Conservation (phyloP, 2,797 vertebrate species). For the Enteromius mattozi region DNA sequence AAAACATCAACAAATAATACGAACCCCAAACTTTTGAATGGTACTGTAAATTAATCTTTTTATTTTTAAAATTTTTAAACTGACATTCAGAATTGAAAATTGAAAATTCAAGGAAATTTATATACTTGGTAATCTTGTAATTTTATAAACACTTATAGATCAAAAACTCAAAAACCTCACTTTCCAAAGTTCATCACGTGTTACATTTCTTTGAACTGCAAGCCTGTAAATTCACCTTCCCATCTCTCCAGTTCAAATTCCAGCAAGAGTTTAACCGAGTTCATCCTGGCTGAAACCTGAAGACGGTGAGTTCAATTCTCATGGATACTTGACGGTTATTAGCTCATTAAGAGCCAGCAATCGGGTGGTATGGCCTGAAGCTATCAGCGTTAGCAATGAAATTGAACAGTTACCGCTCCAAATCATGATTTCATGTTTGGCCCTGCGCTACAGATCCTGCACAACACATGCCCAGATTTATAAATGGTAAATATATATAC, state of each 20-base stretch:
- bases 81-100: not conserved
- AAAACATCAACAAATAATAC: not conserved
- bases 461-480: not conserved
- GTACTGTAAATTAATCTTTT: not conserved
- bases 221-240: not conserved
- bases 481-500: not conserved
- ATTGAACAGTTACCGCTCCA: not conserved
- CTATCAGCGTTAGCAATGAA: constrained; percentile 21
- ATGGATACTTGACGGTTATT: constrained; percentile 17
- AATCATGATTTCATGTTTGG: constrained; percentile 21
- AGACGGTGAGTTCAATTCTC: constrained; percentile 1
- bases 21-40: not conserved
- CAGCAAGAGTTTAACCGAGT: not conserved
- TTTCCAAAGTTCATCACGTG: not conserved
- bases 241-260: not conserved
- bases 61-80: not conserved
- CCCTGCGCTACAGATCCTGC: not conserved
- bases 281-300: constrained; percentile 13
- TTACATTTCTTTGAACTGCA: not conserved
- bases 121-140: no score
- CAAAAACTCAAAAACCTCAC: not conserved
- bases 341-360: not conserved
- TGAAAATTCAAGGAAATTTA: no score
- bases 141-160: not conserved
- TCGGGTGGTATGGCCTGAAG: constrained; percentile 21